phyloP scores from a whole-genome alignment of 2,113 vertebrate species.

The Promerops cafer region DNA sequence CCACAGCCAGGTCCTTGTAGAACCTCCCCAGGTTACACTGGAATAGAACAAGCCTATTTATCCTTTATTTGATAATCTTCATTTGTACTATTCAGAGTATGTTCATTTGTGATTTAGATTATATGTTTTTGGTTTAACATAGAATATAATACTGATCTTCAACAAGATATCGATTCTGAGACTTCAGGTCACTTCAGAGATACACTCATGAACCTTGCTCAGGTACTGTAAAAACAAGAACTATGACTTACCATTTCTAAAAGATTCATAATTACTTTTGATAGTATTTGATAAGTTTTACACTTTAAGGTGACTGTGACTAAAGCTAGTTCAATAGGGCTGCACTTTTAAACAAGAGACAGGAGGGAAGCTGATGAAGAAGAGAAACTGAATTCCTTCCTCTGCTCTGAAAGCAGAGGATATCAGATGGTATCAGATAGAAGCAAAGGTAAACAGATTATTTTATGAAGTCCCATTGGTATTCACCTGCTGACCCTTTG shows the following conservation, averaged over 20 bases:
- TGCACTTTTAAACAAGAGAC: background rate
- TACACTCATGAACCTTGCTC: slow-evolving; percentile 72
- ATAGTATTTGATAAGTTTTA: background rate
- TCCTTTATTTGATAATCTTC: background rate
- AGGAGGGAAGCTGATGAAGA: background rate
- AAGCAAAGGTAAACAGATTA: background rate
- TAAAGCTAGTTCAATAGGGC: background rate
- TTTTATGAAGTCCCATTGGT: background rate
- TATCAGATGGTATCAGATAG: background rate
- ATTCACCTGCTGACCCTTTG: background rate
- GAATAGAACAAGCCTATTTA: background rate
- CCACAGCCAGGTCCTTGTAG: background rate
- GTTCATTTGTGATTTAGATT: background rate
- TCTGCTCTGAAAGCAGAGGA: background rate
- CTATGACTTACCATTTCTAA: background rate
- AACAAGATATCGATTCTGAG: slow-evolving; percentile 73
- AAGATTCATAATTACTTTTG: background rate
- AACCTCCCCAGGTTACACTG: background rate
- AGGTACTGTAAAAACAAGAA: slow-evolving; percentile 62
- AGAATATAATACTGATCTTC: slow-evolving; percentile 76
- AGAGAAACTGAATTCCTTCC: background rate
- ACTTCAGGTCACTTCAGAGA: slow-evolving; percentile 82
- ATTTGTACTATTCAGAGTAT: background rate
- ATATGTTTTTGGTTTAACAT: background rate
- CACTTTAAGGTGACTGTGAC: background rate